These are phyloP conservation scores for Suncus etruscus DNA, from an alignment of 2,113 vertebrate genomes.

Conservation along the genomic window DNA sequence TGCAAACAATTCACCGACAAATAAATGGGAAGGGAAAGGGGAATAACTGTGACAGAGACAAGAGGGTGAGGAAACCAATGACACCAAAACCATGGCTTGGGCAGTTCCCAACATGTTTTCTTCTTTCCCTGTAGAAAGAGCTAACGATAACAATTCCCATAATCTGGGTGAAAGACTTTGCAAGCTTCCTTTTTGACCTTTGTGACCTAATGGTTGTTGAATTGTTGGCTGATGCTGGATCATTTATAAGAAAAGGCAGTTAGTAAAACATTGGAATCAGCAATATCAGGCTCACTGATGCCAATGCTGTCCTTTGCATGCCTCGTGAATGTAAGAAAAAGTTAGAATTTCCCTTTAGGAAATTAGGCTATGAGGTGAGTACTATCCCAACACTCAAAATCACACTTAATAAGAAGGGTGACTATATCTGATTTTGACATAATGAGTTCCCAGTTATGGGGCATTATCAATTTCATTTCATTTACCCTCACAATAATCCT, in stretches of 20 bases:
- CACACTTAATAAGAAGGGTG: conserved; percentile 6
- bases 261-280: neutral
- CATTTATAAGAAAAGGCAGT: neutral
- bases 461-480: conserved; percentile 21
- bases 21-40: neutral
- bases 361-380: neutral
- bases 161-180: neutral
- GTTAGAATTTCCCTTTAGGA: neutral
- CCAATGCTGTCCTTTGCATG: neutral
- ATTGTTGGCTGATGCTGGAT: neutral
- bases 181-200: neutral
- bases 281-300: neutral
- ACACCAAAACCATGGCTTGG: neutral
- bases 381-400: neutral
- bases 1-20: neutral
- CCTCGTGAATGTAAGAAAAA: conserved; percentile 28
- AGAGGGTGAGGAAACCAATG: fast-evolving
- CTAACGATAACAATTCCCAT: neutral
- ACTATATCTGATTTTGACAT: neutral
- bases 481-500: neutral
- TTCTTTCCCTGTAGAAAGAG: neutral
- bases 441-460: neutral
- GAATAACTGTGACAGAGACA: neutral
- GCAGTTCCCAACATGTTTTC: neutral
- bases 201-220: neutral